Evolutionary conservation across 2,888 invertebrate genomes (phyloP), one percentile per base, ranked within the genome.

Genomic region (Agriopis marginaria): DNA sequence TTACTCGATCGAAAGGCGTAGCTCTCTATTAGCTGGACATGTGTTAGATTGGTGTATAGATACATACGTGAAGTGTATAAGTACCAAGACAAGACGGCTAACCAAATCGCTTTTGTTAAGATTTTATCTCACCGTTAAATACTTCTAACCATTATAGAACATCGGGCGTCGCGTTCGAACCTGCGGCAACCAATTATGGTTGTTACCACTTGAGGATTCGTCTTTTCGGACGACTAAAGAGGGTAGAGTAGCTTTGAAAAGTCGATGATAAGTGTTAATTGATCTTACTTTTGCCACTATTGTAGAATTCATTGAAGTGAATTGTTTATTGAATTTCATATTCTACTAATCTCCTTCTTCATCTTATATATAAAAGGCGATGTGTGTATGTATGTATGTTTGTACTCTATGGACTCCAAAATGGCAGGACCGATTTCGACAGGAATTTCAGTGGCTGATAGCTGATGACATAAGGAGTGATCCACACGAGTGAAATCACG

Each of bases 31-130:
- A 11, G 72, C 75, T 89, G 89, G 92, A 73, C 82, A 76, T 72
- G 75, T 80, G 82, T 81, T 86, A 87, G 89, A 89, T 89, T 86
- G 86, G 85, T 89, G 86, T 89, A 92, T 91, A 90, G 87, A 86
- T 85, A 87, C 90, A 90, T 91, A 90, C 88, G 86, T 89, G 90
- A 87, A 86, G 84, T 86, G 85, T 87, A 89, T 88, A 87, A 90
- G 90, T 90, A 92, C 90, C 90, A 87, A 92, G 92, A 92, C 91
- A 90, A 91, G 92, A 91, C 90, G 90, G 90, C 90, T 90, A 88
- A 92, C 92, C 92, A 91, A 93, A 93, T 92, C 91, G 91, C 91
- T 88, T 93, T 93, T 93, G 92, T 93, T 91, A 88, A 93, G 93
- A 93, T 93, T 93, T 92, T 93, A 93, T 93, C 93, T 92, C 85